Conservation (phyloP, 2,113 vertebrate genomes). For the Ia io region DNA sequence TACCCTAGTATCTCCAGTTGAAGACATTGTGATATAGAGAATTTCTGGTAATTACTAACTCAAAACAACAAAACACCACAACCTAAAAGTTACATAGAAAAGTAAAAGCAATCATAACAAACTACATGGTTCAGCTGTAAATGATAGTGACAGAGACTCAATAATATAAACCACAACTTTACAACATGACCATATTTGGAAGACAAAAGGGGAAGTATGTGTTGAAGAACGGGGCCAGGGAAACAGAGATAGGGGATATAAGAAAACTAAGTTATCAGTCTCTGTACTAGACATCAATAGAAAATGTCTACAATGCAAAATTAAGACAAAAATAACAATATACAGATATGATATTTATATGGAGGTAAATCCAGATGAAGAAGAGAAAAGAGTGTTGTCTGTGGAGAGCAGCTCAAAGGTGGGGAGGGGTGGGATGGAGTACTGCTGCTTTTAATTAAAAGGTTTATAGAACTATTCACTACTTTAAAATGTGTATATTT, state of each 20-base stretch:
- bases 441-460: not conserved
- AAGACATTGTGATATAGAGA: not conserved
- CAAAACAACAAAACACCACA: not conserved
- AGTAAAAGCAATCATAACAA: not conserved
- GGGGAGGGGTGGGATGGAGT: rapidly evolving
- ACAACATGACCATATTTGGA: not conserved
- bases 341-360: not conserved
- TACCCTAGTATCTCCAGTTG: not conserved
- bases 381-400: not conserved
- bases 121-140: not conserved
- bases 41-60: not conserved
- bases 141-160: not conserved
- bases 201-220: not conserved
- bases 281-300: not conserved
- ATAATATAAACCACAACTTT: not conserved
- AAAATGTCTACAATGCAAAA: not conserved
- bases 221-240: not conserved
- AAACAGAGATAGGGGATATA: not conserved
- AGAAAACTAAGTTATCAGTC: not conserved
- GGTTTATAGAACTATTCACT: not conserved
- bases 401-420: not conserved
- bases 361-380: not conserved
- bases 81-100: not conserved
- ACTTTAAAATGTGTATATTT: not conserved
- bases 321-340: not conserved